phyloP scores from a whole-genome alignment of 2,797 vertebrate species.

The Discoglossus pictus region DNA sequence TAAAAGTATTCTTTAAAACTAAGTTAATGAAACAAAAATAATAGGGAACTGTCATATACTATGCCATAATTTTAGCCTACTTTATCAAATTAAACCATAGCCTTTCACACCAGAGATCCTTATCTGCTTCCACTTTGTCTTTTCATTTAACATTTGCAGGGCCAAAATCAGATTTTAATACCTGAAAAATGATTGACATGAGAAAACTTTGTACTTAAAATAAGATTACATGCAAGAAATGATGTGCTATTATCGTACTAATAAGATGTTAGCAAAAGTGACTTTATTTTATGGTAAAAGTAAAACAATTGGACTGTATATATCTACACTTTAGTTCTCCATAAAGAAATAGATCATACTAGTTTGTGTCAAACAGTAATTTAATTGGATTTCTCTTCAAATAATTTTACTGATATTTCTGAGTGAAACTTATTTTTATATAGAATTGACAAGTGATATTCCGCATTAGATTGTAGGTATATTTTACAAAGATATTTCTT shows the following conservation, averaged over 20 bases:
- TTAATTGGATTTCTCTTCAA: no score
- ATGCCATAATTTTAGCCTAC: slow-evolving; percentile 70
- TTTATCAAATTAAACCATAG: slow-evolving; percentile 69
- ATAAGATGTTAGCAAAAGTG: slow-evolving; percentile 16
- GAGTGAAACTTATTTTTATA: no score
- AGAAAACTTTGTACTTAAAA: slow-evolving; percentile 53
- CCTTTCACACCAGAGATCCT: slow-evolving; percentile 67
- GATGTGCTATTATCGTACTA: slow-evolving; percentile 43
- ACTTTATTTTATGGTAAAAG: background rate
- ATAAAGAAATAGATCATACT: no score
- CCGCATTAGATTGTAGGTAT: no score
- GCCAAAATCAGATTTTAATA: slow-evolving; percentile 53
- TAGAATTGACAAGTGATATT: no score
- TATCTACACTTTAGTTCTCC: no score
- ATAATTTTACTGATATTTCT: no score
- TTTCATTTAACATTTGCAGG: slow-evolving; percentile 61
- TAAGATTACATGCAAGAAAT: slow-evolving; percentile 48
- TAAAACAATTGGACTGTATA: no score
- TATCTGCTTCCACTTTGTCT: slow-evolving; percentile 62
- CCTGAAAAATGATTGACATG: slow-evolving; percentile 53
- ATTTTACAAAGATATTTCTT: no score
- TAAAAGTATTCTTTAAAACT: slow-evolving; percentile 68
- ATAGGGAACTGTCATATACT: slow-evolving; percentile 68
- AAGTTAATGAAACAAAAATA: slow-evolving; percentile 73
- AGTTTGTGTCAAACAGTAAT: no score